phyloP scores from a whole-genome alignment of 2,113 vertebrate genomes.

The Hemiscyllium ocellatum region DNA sequence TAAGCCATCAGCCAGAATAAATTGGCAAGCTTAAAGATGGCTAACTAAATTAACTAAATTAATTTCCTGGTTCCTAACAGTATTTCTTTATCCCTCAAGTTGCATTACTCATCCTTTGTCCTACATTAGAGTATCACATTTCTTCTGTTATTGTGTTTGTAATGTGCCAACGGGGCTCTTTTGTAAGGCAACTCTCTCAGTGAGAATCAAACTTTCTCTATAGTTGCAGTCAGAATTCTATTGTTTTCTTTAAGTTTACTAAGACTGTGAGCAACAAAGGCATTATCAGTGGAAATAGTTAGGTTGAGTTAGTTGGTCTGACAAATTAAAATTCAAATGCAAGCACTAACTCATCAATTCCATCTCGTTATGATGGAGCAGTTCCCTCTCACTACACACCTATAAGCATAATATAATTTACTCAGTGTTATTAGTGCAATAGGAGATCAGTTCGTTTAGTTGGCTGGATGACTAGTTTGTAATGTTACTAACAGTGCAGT shows the following conservation, averaged over 20 bases:
- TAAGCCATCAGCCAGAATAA: conserved; percentile 9
- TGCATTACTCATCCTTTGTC: conserved; percentile 25
- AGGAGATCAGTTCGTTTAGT: too few species aligned
- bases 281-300: neutral
- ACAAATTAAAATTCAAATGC: neutral
- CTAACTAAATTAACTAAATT: neutral
- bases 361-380: neutral
- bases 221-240: neutral
- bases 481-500: too few species aligned
- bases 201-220: neutral
- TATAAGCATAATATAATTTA: neutral
- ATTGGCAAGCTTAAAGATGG: neutral
- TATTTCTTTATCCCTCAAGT: neutral
- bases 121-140: conserved; percentile 1
- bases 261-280: neutral
- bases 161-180: neutral
- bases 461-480: too few species aligned
- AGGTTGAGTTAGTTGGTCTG: neutral
- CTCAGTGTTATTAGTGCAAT: neutral
- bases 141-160: neutral
- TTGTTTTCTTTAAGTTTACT: neutral
- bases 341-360: neutral
- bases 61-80: neutral
- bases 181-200: neutral
- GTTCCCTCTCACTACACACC: neutral